Evolutionary conservation across 2,113 vertebrate genomes (phyloP), one percentile per base, ranked within the genome.

Genomic region (Eretmodus cyanostictus): DNA sequence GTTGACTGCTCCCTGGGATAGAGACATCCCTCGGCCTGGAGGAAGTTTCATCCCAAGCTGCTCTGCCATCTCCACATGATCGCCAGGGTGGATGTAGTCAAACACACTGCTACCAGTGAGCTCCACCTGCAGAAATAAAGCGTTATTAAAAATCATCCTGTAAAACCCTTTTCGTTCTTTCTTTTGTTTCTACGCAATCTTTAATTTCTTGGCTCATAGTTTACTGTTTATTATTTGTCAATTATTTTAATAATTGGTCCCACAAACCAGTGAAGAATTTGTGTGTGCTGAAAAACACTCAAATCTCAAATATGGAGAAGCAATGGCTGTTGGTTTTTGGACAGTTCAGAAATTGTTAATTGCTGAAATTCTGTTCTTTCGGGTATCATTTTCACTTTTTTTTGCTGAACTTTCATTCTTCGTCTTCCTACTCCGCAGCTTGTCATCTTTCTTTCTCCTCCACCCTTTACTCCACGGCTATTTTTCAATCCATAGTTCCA

Each of bases 1-100:
- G 3, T 97, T 95, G 12, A 97, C 95, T 2, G 96, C 94, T 84
- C 97, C 97, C 96, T 98, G 98, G 0, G 98, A 98, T 92, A 99
- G 97, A 61, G 92, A 92, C 88, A 98, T 95, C 40, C 98, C 98
- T 93, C 98, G 96, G 76, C 98, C 98, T 3, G 98, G 98, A 29
- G 99, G 98, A 88, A 99, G 97, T 97, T 99, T 99, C 98, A 99
- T 99, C 93, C 98, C 99, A 89, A 99, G 97, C 97, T 99, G 98
- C 95, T 99, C 99, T 4, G 99, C 99, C 98, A 97, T 98, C 96
- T 99, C 99, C 96, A 98, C 98, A 42, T 99, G 99, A 95, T 99
- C 99, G 80, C 98, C 98, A 0, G 99, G 99, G 96, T 99, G 98
- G 89, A 99, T 97, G 93, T 99, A 99, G 96, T 99, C 99, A 89